These are phyloP conservation scores for Styela clava DNA, from an alignment of 23 tunicate genomes.

Conservation along the genomic window DNA sequence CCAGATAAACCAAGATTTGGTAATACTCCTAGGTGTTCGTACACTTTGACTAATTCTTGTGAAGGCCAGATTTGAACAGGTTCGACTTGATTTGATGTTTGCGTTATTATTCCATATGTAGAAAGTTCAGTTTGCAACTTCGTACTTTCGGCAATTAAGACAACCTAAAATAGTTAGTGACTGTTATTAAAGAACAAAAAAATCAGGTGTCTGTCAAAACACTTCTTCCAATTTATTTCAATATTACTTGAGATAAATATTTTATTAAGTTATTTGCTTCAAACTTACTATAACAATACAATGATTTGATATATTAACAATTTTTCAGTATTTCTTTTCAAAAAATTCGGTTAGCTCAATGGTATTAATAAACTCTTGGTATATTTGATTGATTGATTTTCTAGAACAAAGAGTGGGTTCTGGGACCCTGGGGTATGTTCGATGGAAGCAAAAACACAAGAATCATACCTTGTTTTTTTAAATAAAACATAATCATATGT, in stretches of 20 bases:
- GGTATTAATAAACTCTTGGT: no score
- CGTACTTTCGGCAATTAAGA: conserved; percentile 79
- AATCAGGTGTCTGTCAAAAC: background rate
- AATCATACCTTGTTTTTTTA: no score
- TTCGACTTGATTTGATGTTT: conserved; percentile 83
- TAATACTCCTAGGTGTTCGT: conserved; percentile 61
- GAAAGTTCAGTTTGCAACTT: conserved; percentile 57
- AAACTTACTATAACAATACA: no score
- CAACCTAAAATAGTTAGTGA: conserved; percentile 39
- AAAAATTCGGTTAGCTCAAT: no score
- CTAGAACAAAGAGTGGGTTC: no score
- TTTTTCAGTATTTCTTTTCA: no score
- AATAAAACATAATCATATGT: no score
- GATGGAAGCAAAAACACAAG: no score
- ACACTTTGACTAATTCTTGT: conserved; percentile 83
- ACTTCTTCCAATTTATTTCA: background rate
- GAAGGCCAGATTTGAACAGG: conserved; percentile 96
- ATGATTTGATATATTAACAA: no score
- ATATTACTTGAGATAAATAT: background rate
- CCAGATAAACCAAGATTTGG: conserved; percentile 78
- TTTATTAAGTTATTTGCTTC: background rate
- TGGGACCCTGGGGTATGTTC: no score
- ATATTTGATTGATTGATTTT: no score
- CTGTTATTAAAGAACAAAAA: background rate
- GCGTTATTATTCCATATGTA: conserved; percentile 77